Evolutionary conservation across 2,888 invertebrate species (phyloP).

Genomic region (Cephus nigrinus): DNA sequence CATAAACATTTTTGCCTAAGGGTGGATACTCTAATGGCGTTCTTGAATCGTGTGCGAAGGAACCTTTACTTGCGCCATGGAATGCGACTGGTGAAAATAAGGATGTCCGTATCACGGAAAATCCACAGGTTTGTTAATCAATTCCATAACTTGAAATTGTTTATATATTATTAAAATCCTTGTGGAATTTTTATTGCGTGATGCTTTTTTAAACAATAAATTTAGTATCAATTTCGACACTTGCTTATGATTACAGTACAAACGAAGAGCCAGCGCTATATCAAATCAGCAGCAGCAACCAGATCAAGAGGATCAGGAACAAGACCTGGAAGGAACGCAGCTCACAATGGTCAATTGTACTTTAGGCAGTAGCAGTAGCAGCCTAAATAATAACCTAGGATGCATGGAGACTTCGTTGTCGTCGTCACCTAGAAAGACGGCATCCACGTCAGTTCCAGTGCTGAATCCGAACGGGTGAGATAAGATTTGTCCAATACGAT

Average conservation of each 20-base stretch:
- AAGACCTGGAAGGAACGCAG: slow-evolving; percentile 54
- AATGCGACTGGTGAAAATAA: slow-evolving; percentile 62
- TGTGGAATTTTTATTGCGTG: neutral
- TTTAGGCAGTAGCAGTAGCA: slow-evolving; percentile 52
- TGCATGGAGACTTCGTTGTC: slow-evolving; percentile 41
- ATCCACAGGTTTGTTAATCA: slow-evolving; percentile 72
- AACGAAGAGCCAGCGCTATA: slow-evolving; percentile 40
- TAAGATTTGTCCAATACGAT: slow-evolving; percentile 22
- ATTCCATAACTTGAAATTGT: neutral
- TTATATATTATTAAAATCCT: neutral
- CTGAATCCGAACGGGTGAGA: slow-evolving; percentile 62
- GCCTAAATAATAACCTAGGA: slow-evolving; percentile 59
- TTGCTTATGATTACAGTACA: slow-evolving; percentile 38
- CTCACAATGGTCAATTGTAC: slow-evolving; percentile 57
- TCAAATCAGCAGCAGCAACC: slow-evolving; percentile 30
- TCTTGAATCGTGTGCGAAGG: slow-evolving; percentile 67
- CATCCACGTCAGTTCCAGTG: slow-evolving; percentile 48
- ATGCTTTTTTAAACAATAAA: neutral
- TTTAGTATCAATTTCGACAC: neutral
- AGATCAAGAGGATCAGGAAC: slow-evolving; percentile 27
- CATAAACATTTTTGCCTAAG: slow-evolving; percentile 27
- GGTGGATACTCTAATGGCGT: slow-evolving; percentile 69
- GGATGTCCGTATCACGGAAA: slow-evolving; percentile 74
- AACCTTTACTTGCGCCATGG: slow-evolving; percentile 62
- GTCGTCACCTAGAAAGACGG: slow-evolving; percentile 45